These are phyloP conservation scores for Turnix velox DNA, from an alignment of 2,113 vertebrate species.

Conservation along the genomic window DNA sequence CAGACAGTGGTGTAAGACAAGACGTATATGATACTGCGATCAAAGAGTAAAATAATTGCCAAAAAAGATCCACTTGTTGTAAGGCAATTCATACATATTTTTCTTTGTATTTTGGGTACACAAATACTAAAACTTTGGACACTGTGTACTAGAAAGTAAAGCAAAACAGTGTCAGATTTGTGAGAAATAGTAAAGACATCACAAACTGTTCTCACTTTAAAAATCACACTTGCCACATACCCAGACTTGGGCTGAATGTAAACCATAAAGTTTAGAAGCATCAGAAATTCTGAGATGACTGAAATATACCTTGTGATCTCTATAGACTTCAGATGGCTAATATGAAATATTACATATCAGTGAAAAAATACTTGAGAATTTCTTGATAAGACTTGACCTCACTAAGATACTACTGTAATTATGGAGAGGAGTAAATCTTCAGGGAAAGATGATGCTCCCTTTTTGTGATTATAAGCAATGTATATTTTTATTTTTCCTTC, in stretches of 20 bases:
- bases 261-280: not conserved
- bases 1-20: constrained; percentile 16
- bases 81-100: not conserved
- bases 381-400: not conserved
- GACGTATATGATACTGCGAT: not conserved
- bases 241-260: not conserved
- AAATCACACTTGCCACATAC: not conserved
- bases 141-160: not conserved
- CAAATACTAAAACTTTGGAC: not conserved
- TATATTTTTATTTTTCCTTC: not conserved
- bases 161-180: not conserved
- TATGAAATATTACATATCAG: not conserved
- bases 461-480: not conserved
- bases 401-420: not conserved
- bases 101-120: not conserved
- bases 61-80: not conserved
- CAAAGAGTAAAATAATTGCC: not conserved
- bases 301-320: not conserved
- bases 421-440: not conserved
- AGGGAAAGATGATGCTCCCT: not conserved
- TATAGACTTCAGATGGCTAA: not conserved
- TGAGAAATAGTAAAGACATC: not conserved
- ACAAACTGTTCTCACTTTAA: not conserved
- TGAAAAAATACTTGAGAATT: not conserved
- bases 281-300: not conserved